Conservation (phyloP, 1,140 invertebrate species). For the Pseudomyrmex flavicornis region DNA sequence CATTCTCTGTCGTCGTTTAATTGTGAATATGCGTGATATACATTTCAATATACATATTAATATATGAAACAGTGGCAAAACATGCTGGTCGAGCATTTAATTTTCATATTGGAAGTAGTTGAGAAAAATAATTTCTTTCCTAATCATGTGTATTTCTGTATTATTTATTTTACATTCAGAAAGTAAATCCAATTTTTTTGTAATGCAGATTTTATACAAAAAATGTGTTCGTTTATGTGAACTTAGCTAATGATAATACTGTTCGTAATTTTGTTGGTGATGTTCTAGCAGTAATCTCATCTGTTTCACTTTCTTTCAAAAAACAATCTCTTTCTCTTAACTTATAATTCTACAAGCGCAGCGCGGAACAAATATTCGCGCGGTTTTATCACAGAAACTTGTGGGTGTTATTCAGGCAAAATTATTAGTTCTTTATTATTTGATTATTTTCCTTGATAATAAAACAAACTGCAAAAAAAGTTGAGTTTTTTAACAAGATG, state of each 20-base stretch:
- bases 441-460: background rate
- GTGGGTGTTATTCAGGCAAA: background rate
- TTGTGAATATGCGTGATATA: background rate
- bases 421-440: background rate
- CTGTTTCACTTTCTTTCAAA: too few species aligned
- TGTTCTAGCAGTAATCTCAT: too few species aligned
- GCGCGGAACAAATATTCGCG: background rate
- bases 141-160: too few species aligned
- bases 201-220: too few species aligned
- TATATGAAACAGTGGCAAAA: background rate
- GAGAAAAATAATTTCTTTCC: too few species aligned
- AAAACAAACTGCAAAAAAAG: background rate
- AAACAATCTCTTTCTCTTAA: too few species aligned
- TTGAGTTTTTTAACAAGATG: background rate
- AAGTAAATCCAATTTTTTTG: too few species aligned
- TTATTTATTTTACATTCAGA: too few species aligned
- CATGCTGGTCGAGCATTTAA: constrained; percentile 20
- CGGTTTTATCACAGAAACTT: constrained; percentile 48
- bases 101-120: too few species aligned
- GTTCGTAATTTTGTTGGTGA: too few species aligned
- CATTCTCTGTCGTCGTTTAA: background rate
- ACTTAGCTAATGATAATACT: too few species aligned
- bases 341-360: background rate
- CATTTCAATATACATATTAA: constrained; percentile 16
- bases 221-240: too few species aligned